Evolutionary conservation across 1,140 invertebrate species (phyloP), one percentile per base, ranked within the genome.

Genomic region (Drosophila nasuta): DNA sequence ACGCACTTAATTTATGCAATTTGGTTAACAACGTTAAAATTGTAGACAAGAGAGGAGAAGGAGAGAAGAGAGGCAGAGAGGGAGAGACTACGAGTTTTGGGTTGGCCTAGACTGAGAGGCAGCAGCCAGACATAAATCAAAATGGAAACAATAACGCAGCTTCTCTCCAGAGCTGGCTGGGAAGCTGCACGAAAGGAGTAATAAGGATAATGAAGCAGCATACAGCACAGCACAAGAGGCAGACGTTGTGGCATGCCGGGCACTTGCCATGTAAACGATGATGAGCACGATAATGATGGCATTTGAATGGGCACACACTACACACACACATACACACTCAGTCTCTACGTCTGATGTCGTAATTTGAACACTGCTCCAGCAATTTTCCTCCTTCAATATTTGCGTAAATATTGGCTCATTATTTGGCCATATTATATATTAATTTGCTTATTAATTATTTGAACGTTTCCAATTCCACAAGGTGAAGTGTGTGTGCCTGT

Each of bases 21-120:
- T 89, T 89, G 81, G 85, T 89, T 89, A 89, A 89, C 85, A 89
- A 89, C 85, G 85, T 89, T 89, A 89, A 89, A 89, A 89, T 89
- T 89, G 85, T 85, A 89, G 85, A 81, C 77, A 25, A 4, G 46
- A 79, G 75, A 41, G 13, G 52, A 43, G 28, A 52, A 25, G 48
- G 17, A 48, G 60, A 5, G 54, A 43, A 10, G 28, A 17, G 33
- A 6, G 15, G 7, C 17, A 38, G 46, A 3, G 7, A 2, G 10
- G 28, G 0, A 7, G 13, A 45, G 20, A 25, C 20, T 25, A 25
- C 38, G 10, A 13, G 25, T 20, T 20, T 25, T 35, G 15, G 35
- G 25, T 28, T 30, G 41, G 41, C 45, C 35, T 41, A 56, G 48
- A 43, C 17, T 35, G 57, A 48, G 56, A 25, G 20, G 20, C 20